Percentiles rank a stretch among this genome's conserved stretches.
phyloP scores from a whole-genome alignment of 1,140 invertebrate species.

The Trypoxylus dichotomus region DNA sequence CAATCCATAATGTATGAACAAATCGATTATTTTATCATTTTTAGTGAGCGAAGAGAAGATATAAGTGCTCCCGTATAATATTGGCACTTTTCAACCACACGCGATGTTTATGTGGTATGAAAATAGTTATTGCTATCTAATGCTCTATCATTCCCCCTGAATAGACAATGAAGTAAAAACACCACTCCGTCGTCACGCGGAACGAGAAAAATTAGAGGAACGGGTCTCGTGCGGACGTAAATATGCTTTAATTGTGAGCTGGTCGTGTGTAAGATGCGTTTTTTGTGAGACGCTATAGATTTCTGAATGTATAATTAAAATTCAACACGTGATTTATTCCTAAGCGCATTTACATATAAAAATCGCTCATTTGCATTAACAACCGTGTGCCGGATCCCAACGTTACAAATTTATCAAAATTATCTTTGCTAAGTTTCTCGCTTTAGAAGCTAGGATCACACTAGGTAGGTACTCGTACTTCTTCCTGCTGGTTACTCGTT shows the following conservation, averaged over 20 bases:
- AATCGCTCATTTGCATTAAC: conserved; percentile 20
- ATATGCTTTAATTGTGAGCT: neutral
- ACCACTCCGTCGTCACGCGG: neutral
- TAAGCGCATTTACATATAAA: conserved; percentile 5
- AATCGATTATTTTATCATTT: neutral
- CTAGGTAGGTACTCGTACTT: neutral
- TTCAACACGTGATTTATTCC: conserved; percentile 22
- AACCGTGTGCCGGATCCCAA: neutral
- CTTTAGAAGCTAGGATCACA: neutral
- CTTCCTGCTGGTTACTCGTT: neutral
- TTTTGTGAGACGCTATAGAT: neutral
- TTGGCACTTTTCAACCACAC: neutral
- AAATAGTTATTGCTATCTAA: neutral
- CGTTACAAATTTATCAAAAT: conserved; percentile 15
- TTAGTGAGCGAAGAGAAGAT: neutral
- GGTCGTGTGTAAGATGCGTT: neutral
- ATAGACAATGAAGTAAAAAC: neutral
- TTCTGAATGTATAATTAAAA: conserved; percentile 26
- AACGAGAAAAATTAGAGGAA: neutral
- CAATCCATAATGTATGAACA: neutral
- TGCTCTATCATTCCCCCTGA: neutral
- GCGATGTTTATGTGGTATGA: neutral
- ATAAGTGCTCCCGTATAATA: neutral
- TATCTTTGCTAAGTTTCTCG: neutral
- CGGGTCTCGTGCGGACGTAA: neutral